A percentile compares a stretch with the other conserved stretches of the same genome.
phyloP scores from a whole-genome alignment of 37 sponge, comb jelly and placozoan genomes.

The Amphimedon queenslandica region DNA sequence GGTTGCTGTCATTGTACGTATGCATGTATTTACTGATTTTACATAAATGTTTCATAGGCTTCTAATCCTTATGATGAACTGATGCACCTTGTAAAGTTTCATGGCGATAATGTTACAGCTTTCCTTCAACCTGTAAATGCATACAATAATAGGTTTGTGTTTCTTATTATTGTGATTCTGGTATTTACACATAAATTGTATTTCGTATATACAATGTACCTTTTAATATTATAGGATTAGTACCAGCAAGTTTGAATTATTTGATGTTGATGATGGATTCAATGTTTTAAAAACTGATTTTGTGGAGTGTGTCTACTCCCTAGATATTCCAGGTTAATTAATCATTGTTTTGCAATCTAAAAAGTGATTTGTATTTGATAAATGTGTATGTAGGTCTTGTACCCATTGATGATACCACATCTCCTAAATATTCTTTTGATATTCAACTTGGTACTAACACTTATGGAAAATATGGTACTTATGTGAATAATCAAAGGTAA shows the following conservation, averaged over 20 bases:
- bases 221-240: no score
- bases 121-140: conserved; percentile 28
- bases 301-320: conserved; percentile 19
- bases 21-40: background rate
- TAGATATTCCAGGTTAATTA: conserved; percentile 45
- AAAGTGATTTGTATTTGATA: background rate
- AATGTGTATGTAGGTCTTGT: conserved; percentile 27
- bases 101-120: background rate
- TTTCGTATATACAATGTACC: no score
- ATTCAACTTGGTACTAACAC: conserved; percentile 36
- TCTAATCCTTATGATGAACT: conserved; percentile 51
- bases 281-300: conserved; percentile 26
- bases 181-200: no score
- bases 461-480: conserved; percentile 60
- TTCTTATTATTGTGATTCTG: no score
- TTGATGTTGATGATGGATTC: background rate
- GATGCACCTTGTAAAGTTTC: conserved; percentile 26
- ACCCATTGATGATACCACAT: conserved; percentile 25
- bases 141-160: no score
- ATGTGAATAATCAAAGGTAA: conserved; percentile 51
- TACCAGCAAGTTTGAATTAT: background rate
- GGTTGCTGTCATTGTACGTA: background rate
- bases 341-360: background rate
- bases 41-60: conserved; percentile 14
- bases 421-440: conserved; percentile 49